These are phyloP conservation scores for Microctonus aethiopoides DNA, from an alignment of 2,888 invertebrate genomes.

Conservation along the genomic window DNA sequence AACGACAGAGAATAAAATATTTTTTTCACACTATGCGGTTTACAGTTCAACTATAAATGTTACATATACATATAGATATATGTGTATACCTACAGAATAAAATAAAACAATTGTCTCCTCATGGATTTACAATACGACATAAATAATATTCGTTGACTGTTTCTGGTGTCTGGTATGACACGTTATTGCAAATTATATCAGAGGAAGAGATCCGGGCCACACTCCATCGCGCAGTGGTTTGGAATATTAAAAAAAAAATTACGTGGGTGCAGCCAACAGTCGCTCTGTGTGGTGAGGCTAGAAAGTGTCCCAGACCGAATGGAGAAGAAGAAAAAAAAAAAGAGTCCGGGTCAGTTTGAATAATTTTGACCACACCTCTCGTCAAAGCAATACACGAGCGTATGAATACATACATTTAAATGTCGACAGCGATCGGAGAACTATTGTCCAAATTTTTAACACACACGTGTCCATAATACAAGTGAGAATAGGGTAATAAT, in stretches of 20 bases:
- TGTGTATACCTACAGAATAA: neutral
- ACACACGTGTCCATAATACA: conserved; percentile 25
- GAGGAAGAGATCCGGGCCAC: conserved; percentile 30
- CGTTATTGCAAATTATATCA: conserved; percentile 27
- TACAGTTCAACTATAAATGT: neutral
- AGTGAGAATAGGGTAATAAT: conserved; percentile 2
- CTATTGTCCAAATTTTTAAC: conserved; percentile 63
- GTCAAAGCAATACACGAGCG: conserved; percentile 63
- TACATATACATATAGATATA: neutral
- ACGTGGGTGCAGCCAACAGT: conserved; percentile 46
- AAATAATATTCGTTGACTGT: conserved; percentile 5
- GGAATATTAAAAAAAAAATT: conserved; percentile 46
- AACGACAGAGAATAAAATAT: neutral
- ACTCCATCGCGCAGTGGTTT: conserved; percentile 33
- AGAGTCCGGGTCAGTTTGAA: conserved; percentile 67
- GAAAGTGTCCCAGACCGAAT: conserved; percentile 62
- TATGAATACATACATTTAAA: conserved; percentile 68
- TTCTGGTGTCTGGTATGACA: conserved; percentile 5
- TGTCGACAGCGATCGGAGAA: conserved; percentile 56
- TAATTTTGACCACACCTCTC: conserved; percentile 68
- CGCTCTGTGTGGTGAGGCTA: conserved; percentile 43
- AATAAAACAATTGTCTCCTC: neutral
- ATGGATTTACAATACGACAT: neutral
- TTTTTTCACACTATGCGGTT: neutral
- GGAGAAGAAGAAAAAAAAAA: conserved; percentile 53